Evolutionary conservation across 2,888 invertebrate genomes (phyloP).

Genomic region (Dicyrtoma fusca): DNA sequence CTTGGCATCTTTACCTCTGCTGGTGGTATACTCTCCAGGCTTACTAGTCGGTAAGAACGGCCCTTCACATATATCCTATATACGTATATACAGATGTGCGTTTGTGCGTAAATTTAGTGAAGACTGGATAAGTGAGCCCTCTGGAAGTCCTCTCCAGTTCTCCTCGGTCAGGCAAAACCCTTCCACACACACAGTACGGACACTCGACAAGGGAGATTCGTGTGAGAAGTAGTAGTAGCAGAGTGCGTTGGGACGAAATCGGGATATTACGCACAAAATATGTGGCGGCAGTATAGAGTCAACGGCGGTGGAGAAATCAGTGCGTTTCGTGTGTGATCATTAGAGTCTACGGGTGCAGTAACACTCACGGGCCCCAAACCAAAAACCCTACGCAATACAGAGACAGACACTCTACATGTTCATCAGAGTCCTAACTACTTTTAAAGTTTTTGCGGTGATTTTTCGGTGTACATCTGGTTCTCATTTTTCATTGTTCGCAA

Average conservation of each 20-base stretch:
- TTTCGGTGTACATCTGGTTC: neutral
- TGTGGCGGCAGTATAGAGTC: neutral
- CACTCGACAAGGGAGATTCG: neutral
- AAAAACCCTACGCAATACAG: neutral
- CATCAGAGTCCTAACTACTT: slow-evolving; percentile 10
- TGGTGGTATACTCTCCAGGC: no score
- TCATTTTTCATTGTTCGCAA: neutral
- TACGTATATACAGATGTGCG: no score
- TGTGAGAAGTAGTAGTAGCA: no score
- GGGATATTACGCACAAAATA: neutral
- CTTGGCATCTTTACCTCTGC: no score
- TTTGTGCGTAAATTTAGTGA: no score
- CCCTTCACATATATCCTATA: no score
- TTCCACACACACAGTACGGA: neutral
- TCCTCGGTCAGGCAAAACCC: no score
- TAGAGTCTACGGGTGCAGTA: neutral
- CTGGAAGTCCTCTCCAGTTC: no score
- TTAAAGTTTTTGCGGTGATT: slow-evolving; percentile 24
- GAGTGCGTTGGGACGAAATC: no score
- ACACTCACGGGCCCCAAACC: no score
- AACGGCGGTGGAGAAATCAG: slow-evolving; percentile 8
- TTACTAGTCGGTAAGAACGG: no score
- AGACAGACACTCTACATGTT: neutral
- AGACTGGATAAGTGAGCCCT: no score
- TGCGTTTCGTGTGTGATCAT: slow-evolving; percentile 1